A percentile compares a stretch with the other conserved stretches of the same genome.
Conservation (phyloP, 2,888 invertebrate genomes). For the Notodonta dromedarius region DNA sequence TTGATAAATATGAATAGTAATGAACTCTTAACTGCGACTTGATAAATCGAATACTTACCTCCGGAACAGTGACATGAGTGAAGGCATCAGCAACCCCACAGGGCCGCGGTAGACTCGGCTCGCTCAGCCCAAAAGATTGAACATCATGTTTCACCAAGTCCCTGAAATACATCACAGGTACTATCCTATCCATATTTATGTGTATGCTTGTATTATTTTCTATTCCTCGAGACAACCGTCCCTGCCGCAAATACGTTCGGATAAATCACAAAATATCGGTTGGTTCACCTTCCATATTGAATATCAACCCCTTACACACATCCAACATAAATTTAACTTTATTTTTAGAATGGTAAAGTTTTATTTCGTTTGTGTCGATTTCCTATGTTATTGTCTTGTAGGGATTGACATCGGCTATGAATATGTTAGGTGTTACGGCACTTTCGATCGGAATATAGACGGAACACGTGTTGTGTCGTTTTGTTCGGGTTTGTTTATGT, state of each 20-base stretch:
- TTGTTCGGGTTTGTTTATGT: constrained; percentile 2
- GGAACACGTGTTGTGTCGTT: constrained; percentile 9
- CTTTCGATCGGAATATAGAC: constrained; percentile 6
- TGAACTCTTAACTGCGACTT: too few relatives aligned
- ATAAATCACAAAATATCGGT: constrained; percentile 32
- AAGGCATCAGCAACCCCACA: neutral
- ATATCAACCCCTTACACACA: constrained; percentile 12
- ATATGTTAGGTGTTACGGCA: constrained; percentile 19
- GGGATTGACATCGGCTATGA: constrained; percentile 16
- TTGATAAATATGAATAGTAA: too few relatives aligned
- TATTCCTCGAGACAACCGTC: constrained; percentile 12
- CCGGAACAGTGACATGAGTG: neutral
- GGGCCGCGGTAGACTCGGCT: neutral
- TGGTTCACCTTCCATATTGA: constrained; percentile 26
- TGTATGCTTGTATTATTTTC: constrained; percentile 7
- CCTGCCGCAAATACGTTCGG: constrained; percentile 25
- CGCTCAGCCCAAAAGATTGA: neutral
- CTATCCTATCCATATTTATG: constrained; percentile 4
- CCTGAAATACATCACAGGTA: neutral
- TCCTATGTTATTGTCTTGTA: constrained; percentile 2
- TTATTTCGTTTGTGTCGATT: neutral
- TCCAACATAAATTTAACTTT: neutral
- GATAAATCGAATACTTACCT: too few relatives aligned
- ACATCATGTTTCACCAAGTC: neutral
- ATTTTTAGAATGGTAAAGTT: neutral